These are phyloP conservation scores for Platyscapa corneri DNA, from an alignment of 1,140 invertebrate genomes.

Conservation along the genomic window DNA sequence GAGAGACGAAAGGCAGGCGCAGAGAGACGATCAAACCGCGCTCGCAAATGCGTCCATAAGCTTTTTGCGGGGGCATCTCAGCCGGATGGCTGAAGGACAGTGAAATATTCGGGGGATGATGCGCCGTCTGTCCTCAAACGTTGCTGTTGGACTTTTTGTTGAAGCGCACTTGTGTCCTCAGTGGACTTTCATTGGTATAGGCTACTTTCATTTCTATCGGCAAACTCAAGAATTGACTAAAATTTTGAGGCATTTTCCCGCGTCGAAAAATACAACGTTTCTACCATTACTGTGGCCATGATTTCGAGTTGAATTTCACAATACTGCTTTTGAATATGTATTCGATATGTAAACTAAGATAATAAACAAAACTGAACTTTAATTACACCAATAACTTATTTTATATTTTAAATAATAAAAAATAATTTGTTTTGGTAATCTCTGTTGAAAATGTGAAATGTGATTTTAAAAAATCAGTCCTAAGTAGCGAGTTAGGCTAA, in stretches of 20 bases:
- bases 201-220: not conserved
- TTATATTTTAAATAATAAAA: too few relatives aligned
- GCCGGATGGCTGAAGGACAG: constrained; percentile 44
- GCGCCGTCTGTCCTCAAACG: not conserved
- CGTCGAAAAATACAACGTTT: too few relatives aligned
- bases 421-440: too few relatives aligned
- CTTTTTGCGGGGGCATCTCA: constrained; percentile 55
- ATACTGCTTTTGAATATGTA: too few relatives aligned
- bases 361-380: too few relatives aligned
- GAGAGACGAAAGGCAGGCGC: not conserved
- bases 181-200: not conserved
- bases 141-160: constrained; percentile 4
- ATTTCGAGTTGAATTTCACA: not conserved
- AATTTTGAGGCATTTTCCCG: not conserved
- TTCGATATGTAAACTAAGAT: too few relatives aligned
- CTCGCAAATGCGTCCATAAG: constrained; percentile 19
- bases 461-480: not conserved
- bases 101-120: constrained; percentile 57
- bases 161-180: not conserved
- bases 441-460: too few relatives aligned
- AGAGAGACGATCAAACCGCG: not conserved
- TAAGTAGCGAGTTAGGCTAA: not conserved
- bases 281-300: too few relatives aligned
- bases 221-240: not conserved
- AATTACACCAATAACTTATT: too few relatives aligned